Evolutionary conservation across 2,797 vertebrate species (phyloP), one percentile per base, ranked within the genome.

Genomic region (Bovichtus variegatus): DNA sequence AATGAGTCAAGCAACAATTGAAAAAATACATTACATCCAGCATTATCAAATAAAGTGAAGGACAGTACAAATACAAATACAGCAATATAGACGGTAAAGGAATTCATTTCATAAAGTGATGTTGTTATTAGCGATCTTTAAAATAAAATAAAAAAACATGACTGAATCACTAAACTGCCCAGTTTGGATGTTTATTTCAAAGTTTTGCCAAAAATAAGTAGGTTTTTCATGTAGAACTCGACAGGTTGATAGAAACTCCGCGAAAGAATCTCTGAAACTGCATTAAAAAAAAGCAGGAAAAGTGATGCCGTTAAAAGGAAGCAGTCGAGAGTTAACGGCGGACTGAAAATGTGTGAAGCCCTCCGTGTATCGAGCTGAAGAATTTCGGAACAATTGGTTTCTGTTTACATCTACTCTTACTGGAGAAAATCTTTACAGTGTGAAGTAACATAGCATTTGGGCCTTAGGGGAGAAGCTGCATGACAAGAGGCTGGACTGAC

Each of bases 401-500:
- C 69, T 89, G 83, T 89, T 91, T 85, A 78, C 82, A 78, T 76
- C 61, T 70, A 58, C 58, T 71, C 64, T 73, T 34, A 64, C 61
- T 43, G 67, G 76, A 57, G 54, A 91, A 91, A 88, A 87, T 80
- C 90, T 78, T 92, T 90, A 93, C 72, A 81, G 83, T 76, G 87
- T 82, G 77, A 91, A 89, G 84, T 71, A 74, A 81, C 84, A 81
- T 76, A 74, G 76, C 75, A 31, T 82, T 71, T 41, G 47, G 76
- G 79, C 85, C 89, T 75, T 70, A 1, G 21, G 85, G 84, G 89
- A 76, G 53, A 71, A 73, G 68, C 76, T 76, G 74, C 86, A 89
- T 90, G 92, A 92, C 90, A 91, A 83, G 78, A 85, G 80, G 82
- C 72, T 8, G 36, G 71, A 66, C 71, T 90, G 92, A 92, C 90